Percentiles rank a stretch among this genome's conserved stretches.
Conservation (phyloP, 2,797 vertebrate species). For the Arctocebus calabarensis region DNA sequence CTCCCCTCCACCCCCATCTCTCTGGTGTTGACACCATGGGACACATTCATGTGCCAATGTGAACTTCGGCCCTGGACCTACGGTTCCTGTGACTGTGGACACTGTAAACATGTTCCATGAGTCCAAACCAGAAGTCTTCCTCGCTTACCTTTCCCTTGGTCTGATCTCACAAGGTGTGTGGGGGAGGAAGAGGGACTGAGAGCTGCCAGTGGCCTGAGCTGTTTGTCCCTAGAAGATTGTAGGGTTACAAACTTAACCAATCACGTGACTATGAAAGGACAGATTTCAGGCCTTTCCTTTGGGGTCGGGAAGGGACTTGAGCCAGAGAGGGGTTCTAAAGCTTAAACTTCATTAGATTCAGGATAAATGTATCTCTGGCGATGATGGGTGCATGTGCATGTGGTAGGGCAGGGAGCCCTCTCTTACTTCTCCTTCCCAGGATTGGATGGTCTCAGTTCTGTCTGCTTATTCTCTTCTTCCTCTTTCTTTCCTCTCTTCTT, state of each 20-base stretch:
- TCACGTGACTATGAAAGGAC: not conserved
- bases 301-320: not conserved
- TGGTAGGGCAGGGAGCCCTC: accelerated
- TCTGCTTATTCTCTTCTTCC: not conserved
- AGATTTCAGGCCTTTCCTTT: not conserved
- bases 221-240: not conserved
- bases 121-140: not conserved
- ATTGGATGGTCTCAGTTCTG: not conserved
- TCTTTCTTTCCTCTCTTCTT: not conserved
- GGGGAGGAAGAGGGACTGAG: not conserved
- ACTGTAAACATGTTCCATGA: not conserved
- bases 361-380: not conserved
- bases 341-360: not conserved
- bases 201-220: not conserved
- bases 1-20: not conserved
- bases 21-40: not conserved
- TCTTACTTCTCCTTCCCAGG: not conserved
- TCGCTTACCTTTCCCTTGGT: not conserved
- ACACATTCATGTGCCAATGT: not conserved
- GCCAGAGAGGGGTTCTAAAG: not conserved
- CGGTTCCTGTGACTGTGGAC: not conserved
- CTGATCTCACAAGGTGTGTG: not conserved
- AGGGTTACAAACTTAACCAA: slow-evolving; percentile 29
- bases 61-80: not conserved
- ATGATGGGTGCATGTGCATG: not conserved